Evolutionary conservation across 2,113 vertebrate species (phyloP), one percentile per base, ranked within the genome.

Genomic region (Dasypus novemcinctus): DNA sequence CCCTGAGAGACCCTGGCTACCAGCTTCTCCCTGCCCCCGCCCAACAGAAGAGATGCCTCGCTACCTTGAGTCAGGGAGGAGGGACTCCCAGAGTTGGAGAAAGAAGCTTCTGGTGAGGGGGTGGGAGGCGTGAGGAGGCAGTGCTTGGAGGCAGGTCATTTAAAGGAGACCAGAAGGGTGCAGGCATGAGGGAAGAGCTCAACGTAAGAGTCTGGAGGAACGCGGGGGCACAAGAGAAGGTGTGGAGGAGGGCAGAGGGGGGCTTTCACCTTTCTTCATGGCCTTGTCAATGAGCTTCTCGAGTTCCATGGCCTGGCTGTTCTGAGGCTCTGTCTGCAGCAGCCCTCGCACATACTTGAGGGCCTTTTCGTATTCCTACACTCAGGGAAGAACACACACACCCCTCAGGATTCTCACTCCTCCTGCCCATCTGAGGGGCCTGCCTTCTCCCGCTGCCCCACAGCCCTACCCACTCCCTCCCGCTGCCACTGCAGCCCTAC

Each of bases 291-390:
- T 99, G 36, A 99, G 99, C 38, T 98, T 98, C 66, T 99, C 98
- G 98, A 99, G 91, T 52, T 99, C 99, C 94, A 98, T 95, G 52
- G 99, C 99, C 98, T 99, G 99, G 69, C 98, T 99, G 98, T 99
- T 99, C 46, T 98, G 98, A 0, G 99, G 99, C 94, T 99, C 99
- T 0, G 99, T 99, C 96, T 88, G 98, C 27, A 99, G 98, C 75
- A 99, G 98, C 5, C 98, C 99, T 5, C 99, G 98, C 92, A 99
- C 98, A 18, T 98, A 99, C 96, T 99, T 99, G 18, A 99, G 95
- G 11, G 99, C 99, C 93, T 98, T 99, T 71, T 99, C 99, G 69
- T 99, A 99, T n/a, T 99, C 99, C 99, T 99, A 74, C 0, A 18
- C 17, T 43, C 93, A 15, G 23, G 64, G 79, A 6, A 64, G 66